These are phyloP conservation scores for Mnemiopsis leidyi DNA, from an alignment of 37 sponge, comb jelly and placozoan genomes.

Conservation along the genomic window DNA sequence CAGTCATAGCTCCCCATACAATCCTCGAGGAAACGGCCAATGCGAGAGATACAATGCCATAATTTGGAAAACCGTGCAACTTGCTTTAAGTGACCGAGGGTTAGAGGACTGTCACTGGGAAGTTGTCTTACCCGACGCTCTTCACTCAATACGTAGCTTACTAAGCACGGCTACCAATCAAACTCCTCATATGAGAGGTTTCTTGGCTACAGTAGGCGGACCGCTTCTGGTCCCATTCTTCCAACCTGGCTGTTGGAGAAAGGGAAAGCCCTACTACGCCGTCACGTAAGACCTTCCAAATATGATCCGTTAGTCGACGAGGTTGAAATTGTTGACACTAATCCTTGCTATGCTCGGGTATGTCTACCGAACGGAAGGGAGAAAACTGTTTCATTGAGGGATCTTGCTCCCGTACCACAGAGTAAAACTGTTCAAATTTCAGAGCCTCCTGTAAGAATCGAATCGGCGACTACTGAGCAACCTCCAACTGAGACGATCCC, in stretches of 20 bases:
- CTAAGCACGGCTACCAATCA: not conserved
- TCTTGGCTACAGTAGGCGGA: not conserved
- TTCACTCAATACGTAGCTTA: not conserved
- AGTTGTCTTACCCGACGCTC: not conserved
- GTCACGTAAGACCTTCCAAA: not conserved
- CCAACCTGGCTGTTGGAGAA: not conserved
- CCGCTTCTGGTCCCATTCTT: not conserved
- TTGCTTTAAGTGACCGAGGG: not conserved
- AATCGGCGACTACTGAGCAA: no score
- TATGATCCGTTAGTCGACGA: not conserved
- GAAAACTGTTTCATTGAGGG: not conserved
- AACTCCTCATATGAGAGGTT: not conserved
- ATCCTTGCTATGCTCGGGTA: not conserved
- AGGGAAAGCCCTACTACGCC: not conserved
- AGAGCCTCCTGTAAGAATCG: no score
- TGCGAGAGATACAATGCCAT: not conserved
- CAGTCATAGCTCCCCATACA: not conserved
- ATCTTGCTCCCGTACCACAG: not conserved
- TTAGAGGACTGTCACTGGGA: not conserved
- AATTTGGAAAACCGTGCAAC: not conserved
- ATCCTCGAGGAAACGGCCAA: not conserved
- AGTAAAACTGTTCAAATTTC: no score
- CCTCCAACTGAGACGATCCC: no score
- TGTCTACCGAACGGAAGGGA: not conserved
- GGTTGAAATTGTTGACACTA: not conserved